Evolutionary conservation across 2,113 vertebrate genomes (phyloP).

Genomic region (Pyxicephalus adspersus): DNA sequence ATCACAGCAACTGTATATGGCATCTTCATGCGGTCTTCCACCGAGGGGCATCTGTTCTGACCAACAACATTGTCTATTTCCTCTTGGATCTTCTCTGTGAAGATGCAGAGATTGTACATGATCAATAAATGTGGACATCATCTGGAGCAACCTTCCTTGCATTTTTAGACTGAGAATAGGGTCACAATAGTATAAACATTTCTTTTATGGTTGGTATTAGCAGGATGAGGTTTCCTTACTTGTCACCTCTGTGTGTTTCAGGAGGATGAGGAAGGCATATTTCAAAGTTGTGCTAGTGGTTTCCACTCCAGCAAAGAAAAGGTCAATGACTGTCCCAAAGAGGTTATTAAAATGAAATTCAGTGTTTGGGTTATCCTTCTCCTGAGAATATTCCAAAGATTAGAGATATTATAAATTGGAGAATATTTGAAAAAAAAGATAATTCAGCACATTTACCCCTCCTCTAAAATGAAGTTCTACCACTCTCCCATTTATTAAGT

Average conservation of each 20-base stretch:
- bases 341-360: conserved; percentile 36
- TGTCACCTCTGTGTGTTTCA: conserved; percentile 28
- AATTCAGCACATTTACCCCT: too few relatives aligned
- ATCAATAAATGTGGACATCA: neutral
- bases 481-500: too few relatives aligned
- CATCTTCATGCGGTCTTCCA: conserved; percentile 26
- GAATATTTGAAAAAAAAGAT: too few relatives aligned
- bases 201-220: too few relatives aligned
- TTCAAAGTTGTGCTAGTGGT: conserved; percentile 26
- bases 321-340: conserved; percentile 9
- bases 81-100: conserved; percentile 27
- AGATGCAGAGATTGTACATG: neutral
- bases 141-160: too few relatives aligned
- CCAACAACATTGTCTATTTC: conserved; percentile 45
- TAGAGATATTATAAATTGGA: too few relatives aligned
- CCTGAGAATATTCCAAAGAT: neutral
- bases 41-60: neutral
- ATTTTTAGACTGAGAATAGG: too few relatives aligned
- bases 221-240: neutral
- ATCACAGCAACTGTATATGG: conserved; percentile 38
- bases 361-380: conserved; percentile 26
- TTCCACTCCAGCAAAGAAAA: conserved; percentile 44
- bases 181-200: too few relatives aligned
- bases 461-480: too few relatives aligned
- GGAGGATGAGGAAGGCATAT: conserved; percentile 24